Conservation (phyloP, 2,113 vertebrate species). For the Calidris pugnax region DNA sequence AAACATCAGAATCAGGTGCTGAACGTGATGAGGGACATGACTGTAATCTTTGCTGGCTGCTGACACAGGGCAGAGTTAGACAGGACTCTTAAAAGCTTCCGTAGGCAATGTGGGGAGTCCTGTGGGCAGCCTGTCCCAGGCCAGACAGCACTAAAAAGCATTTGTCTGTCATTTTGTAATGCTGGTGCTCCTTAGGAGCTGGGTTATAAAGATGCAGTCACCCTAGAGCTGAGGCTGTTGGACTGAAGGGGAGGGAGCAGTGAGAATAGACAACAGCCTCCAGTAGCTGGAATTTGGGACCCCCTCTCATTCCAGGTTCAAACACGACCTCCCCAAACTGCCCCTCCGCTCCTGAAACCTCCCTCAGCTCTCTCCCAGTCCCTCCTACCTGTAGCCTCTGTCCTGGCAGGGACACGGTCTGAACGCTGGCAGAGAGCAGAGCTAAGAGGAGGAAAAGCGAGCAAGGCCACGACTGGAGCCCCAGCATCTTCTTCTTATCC, state of each 20-base stretch:
- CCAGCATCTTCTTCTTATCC: constrained; percentile 29
- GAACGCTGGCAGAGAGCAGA: constrained; percentile 43
- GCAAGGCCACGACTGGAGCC: background rate
- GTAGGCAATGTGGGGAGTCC: background rate
- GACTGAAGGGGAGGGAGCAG: background rate
- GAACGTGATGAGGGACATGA: background rate
- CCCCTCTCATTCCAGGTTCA: background rate
- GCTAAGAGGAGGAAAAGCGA: constrained; percentile 1
- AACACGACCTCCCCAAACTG: background rate
- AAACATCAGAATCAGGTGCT: background rate
- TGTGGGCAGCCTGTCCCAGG: background rate
- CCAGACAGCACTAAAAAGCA: background rate
- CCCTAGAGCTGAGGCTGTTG: background rate
- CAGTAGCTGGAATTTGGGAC: background rate
- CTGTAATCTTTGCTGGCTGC: background rate
- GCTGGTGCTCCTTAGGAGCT: background rate
- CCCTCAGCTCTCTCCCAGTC: background rate
- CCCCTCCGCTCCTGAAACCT: background rate
- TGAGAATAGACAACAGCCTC: background rate
- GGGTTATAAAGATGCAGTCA: background rate
- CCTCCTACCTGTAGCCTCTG: constrained; percentile 56
- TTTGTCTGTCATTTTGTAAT: background rate
- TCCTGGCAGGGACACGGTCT: constrained; percentile 35
- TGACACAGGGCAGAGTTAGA: background rate
- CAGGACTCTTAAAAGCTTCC: background rate